Evolutionary conservation across 64 coral and sea anemone genomes (phyloP), one percentile per base, ranked within the genome.

Genomic region (Dendronephthya gigantea): DNA sequence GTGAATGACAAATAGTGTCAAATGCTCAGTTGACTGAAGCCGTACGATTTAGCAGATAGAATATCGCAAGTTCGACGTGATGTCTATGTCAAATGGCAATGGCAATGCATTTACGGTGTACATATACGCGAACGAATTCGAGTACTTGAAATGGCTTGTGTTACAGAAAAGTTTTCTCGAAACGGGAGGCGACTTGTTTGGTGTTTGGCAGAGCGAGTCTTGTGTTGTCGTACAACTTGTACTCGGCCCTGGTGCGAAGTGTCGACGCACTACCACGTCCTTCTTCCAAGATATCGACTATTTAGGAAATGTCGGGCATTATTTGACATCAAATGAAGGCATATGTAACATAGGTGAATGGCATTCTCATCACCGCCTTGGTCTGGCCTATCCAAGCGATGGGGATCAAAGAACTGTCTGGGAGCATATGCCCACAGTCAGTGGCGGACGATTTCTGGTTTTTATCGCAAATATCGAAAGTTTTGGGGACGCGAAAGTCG

Each of bases 101-200:
- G 25, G 6, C 6, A 62, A 62, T 0, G 55, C 25, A 2, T 79
- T 79, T 34, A 79, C 30, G 30, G 72, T 79, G 25, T 79, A 36
- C 8, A 34, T 79, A 19, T 79, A 79, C 16, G 72, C 30, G 12
- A 39, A 79, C 9, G 72, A 79, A 29, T 79, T 15, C 30, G 36
- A 15, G 3, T 79, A 79, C 29, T 79, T 79, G 17, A 39, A 79
- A 35, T 79, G 72, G 72, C 72, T 79, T 79, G 72, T 79, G 72
- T 33, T 34, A 14, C 72, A 79, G 22, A 79, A 79, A 34, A 29
- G 14, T 0, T 11, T 9, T 34, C 34, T 79, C 10, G 72, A 79
- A 79, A 79, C 72, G 29, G 72, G 72, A 2, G 72, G 72, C 32
- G 72, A 79, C 29, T 79, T 79, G 32, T 79, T 79, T 29, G 72